Evolutionary conservation across 2,797 vertebrate species (phyloP), one percentile per base, ranked within the genome.

Genomic region (Luscinia luscinia): DNA sequence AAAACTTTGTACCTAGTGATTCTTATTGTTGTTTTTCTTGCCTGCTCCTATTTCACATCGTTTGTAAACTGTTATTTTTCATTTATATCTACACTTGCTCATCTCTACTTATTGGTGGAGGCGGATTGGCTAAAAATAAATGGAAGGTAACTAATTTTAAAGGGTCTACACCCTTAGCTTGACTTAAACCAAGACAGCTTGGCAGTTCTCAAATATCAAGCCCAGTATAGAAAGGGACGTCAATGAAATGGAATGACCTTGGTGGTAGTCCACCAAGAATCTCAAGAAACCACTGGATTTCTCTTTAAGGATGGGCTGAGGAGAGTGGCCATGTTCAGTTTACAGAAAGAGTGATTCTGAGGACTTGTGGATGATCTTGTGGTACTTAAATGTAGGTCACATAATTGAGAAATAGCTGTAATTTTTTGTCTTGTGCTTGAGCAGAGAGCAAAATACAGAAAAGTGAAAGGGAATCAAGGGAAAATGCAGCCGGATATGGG

Each of bases 151-250:
- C 9, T 80, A 0, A 22, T 24, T 80, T 59, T 36, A 24, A 24
- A 69, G 24, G 34, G 26, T 51, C 32, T 34, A 59, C 12, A 2
- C 3, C 19, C 36, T 81, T 23, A 77, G 4, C 38, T 77, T 43
- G 26, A 69, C 26, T 34, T 43, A 69, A 69, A 51, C 16, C 20
- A 49, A 51, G 36, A 34, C 32, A 51, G 30, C 38, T 38, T 45
- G 40, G 41, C 27, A 32, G 14, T 32, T 61, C 48, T 70, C 27
- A 62, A 52, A 36, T 43, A 61, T 45, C 21, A 61, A 32, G 17
- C 19, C 15, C 9, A 28, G 40, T 15, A 15, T 0, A 2, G 24
- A 63, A 27, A 59, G 38, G 16, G 23, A 61, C 1, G 1, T 13
- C 19, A 52, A 6, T 45, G 8, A 52, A 68, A 40, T 23, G 5